These are phyloP conservation scores for Argyresthia goedartella DNA, from an alignment of 2,888 invertebrate species.

Conservation along the genomic window DNA sequence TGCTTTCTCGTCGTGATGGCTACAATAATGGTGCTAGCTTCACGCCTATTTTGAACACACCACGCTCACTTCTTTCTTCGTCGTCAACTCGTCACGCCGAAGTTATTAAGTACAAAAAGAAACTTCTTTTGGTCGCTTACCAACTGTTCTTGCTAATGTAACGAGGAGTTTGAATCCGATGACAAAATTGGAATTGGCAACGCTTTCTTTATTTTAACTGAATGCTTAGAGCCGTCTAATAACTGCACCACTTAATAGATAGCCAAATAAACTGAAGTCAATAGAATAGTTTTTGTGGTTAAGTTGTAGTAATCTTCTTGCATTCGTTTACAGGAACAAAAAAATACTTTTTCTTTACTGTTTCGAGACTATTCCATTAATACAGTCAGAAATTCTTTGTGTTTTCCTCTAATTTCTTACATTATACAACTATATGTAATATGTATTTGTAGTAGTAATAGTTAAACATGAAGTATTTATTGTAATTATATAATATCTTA, in stretches of 20 bases:
- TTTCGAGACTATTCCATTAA: too few relatives aligned
- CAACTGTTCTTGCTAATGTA: constrained; percentile 5
- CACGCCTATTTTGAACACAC: constrained; percentile 37
- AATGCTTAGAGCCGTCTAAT: neutral
- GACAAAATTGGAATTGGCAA: constrained; percentile 16
- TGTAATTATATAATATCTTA: too few relatives aligned
- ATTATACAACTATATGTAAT: too few relatives aligned
- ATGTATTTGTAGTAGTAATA: too few relatives aligned
- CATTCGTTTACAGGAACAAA: too few relatives aligned
- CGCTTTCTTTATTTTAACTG: constrained; percentile 14
- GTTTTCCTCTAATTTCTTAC: too few relatives aligned
- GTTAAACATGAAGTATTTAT: too few relatives aligned
- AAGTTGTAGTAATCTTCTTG: too few relatives aligned
- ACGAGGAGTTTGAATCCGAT: constrained; percentile 10
- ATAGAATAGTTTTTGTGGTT: neutral
- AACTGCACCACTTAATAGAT: neutral
- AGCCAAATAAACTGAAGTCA: too few relatives aligned
- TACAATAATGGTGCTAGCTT: constrained; percentile 33
- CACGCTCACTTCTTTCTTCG: constrained; percentile 15
- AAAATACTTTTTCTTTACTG: too few relatives aligned
- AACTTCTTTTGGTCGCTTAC: constrained; percentile 19
- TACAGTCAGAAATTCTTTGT: too few relatives aligned
- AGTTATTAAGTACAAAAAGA: constrained; percentile 13
- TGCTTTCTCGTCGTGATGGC: constrained; percentile 40
- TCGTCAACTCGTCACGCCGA: constrained; percentile 2